Base-by-base conservation (phyloP, 2,888 invertebrate genomes). In the Apamea epomidion region DNA sequence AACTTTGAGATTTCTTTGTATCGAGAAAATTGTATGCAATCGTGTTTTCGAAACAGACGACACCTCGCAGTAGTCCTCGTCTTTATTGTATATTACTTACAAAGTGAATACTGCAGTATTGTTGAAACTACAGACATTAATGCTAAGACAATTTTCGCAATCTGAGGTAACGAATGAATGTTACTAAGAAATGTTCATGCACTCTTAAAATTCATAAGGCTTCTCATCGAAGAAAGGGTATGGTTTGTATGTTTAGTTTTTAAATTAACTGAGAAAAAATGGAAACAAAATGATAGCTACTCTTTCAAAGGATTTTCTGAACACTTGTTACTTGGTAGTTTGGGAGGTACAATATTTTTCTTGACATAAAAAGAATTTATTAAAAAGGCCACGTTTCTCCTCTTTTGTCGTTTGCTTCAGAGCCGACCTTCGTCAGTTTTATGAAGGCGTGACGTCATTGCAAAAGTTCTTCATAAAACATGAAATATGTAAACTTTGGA, bases 371-470 rank as follows among this genome's bases (percentile, higher is more conserved):
- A 74, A 71, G 0, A 75, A 74, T 60, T 84, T 80, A 81, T 78
- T 70, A 84, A 78, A 74, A 85, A 81, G 37, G 37, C 37, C 25
- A 48, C 67, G 37, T 81, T 85, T 83, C 45, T 81, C n/a, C 54
- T 75, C 82, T 86, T 82, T 83, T 74, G 74, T 74, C 60, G 21
- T 86, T 82, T 29, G 60, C 82, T 58, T 37, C 21, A n/a, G 37
- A 62, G 60, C 42, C 60, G 51, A 74, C 32, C 16, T 74, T 65
- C 68, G 14, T 18, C 75, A 85, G n/a, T 73, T 82, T 83, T 86
- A 86, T 82, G 75, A 74, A 74, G 60, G 70, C 70, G 82, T 86
- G 86, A 82, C 86, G 70, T 74, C 75, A 74, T 62, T 82, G 74
- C 76, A 51, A 72, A 86, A 83, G 67, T 83, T 76, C 42, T 83